Evolutionary conservation across 1,140 invertebrate genomes (phyloP), one percentile per base, ranked within the genome.

Genomic region (Panulirus ornatus): DNA sequence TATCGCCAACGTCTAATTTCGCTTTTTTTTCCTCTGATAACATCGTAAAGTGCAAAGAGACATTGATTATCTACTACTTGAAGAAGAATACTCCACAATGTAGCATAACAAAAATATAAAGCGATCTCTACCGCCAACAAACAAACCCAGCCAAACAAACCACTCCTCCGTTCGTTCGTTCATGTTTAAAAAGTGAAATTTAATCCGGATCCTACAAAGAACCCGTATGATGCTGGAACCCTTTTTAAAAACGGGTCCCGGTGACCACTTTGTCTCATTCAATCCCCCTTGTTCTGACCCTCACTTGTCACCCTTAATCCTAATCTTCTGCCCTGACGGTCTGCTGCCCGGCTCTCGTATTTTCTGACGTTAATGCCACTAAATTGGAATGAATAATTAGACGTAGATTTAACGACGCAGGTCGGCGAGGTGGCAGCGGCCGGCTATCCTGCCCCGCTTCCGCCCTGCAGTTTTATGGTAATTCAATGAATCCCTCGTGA

Each of bases 381-480:
- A 47, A 47, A 47, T 47, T 5, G 14, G 44, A 47, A 5, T 47
- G 44, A 47, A 47, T 6, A 47, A 47, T 47, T 5, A 47, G 44
- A 47, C 44, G 44, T 6, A 47, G 44, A 47, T 27, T 66, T 66
- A 19, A 66, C 8, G 6, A 19, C 6, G 58, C 58, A 14, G 16
- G 9, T 6, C 9, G 44, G 44, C 44, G 14, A 54, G 51, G 2
- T 54, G 51, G 76, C 76, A 30, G 78, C 11, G 47, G n/a, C 27
- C 38, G 78, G 51, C 76, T 51, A 11, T 22, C 76, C 27, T 34
- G 36, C 0, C n/a, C 27, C 47, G 1, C 78, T 81, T 81, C 47
- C 78, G 47, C 27, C 14, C 78, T 58, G 27, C 78, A 81, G 47
- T 81, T 81, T 81, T 81, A 81, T 81, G 78, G 78, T 81, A 58